Evolutionary conservation across 2,113 vertebrate species (phyloP).

Genomic region (Leucopsar rothschildi): DNA sequence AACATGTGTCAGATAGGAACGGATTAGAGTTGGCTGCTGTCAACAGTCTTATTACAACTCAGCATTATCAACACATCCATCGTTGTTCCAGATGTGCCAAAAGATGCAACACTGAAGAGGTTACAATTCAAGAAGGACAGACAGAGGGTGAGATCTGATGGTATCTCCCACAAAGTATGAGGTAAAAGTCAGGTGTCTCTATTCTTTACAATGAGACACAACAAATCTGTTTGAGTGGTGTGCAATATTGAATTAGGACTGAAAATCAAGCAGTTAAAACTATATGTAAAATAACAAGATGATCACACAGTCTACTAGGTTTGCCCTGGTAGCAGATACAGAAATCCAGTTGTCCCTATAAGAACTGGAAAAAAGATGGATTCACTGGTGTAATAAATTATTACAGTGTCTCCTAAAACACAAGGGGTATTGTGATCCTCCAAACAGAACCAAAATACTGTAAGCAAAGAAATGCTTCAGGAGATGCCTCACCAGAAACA

Average conservation of each 20-base stretch:
- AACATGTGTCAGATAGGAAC: accelerated
- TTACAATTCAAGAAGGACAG: neutral
- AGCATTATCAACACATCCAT: accelerated
- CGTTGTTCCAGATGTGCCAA: neutral
- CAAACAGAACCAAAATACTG: neutral
- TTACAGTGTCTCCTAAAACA: neutral
- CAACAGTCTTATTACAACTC: neutral
- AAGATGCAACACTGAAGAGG: neutral
- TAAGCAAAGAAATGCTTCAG: neutral
- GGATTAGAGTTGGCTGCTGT: neutral
- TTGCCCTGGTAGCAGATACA: neutral
- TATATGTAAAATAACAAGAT: neutral
- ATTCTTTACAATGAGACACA: neutral
- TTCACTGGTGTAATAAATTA: neutral
- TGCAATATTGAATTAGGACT: neutral
- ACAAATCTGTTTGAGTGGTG: neutral
- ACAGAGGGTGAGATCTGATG: neutral
- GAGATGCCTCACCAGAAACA: neutral
- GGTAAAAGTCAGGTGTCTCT: neutral
- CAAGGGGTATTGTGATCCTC: neutral
- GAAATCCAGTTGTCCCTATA: too few species aligned
- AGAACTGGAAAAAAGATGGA: neutral
- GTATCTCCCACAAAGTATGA: neutral
- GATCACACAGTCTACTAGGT: neutral
- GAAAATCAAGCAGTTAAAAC: neutral